Percentiles rank a stretch among this genome's conserved stretches.
Evolutionary conservation across 2,797 vertebrate species (phyloP).

Genomic region (Chaunax sp.): DNA sequence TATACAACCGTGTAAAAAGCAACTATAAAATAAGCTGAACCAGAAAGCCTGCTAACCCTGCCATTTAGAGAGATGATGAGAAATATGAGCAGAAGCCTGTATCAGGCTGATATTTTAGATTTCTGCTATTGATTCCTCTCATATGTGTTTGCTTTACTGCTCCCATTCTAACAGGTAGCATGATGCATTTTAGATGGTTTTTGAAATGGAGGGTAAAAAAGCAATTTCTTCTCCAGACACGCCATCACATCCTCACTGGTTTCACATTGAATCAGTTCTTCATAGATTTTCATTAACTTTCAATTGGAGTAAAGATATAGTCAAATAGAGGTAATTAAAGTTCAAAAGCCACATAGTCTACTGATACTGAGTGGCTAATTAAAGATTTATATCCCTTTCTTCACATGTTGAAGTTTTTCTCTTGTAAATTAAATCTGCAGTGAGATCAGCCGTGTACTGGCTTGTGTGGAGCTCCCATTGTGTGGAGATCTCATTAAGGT

Average conservation of each 20-base stretch:
- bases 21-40: constrained; percentile 1
- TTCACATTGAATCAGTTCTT: constrained; percentile 63
- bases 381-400: constrained; percentile 76
- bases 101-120: constrained; percentile 48
- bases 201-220: constrained; percentile 43
- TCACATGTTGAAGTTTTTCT: constrained; percentile 58
- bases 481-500: constrained; percentile 66
- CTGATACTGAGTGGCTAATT: constrained; percentile 62
- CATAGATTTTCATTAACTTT: constrained; percentile 69
- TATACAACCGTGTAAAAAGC: constrained; percentile 23
- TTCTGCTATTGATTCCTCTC: constrained; percentile 51
- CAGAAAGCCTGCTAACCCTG: constrained; percentile 7
- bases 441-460: constrained; percentile 55
- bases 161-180: constrained; percentile 42
- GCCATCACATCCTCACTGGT: constrained; percentile 37
- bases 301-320: constrained; percentile 52
- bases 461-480: constrained; percentile 44
- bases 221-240: constrained; percentile 54
- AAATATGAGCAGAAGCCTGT: constrained; percentile 25
- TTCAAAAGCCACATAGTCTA: constrained; percentile 49
- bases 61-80: constrained; percentile 37
- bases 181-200: constrained; percentile 49
- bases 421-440: constrained; percentile 70
- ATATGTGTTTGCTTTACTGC: constrained; percentile 47
- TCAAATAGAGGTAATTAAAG: constrained; percentile 73